A percentile compares a stretch with the other conserved stretches of the same genome.
Evolutionary conservation across 2,888 invertebrate species (phyloP).

Genomic region (Lasioglossum pauxillum): DNA sequence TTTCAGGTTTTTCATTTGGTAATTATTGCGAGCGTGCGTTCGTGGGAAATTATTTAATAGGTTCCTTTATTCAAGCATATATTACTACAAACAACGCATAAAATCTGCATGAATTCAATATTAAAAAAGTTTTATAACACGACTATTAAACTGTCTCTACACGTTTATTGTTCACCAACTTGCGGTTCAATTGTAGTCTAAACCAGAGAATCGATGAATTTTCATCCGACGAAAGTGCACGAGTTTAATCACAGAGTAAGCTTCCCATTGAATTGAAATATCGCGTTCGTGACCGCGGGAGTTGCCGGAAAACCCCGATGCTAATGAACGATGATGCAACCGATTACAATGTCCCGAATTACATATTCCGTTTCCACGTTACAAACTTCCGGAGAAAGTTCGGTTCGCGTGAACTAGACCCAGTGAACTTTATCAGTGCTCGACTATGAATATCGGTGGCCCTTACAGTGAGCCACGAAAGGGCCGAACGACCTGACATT

Average conservation of each 20-base stretch:
- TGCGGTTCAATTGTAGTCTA: too few species aligned
- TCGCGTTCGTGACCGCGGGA: neutral
- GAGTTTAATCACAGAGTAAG: neutral
- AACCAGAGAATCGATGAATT: neutral
- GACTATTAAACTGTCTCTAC: too few species aligned
- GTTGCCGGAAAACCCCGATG: neutral
- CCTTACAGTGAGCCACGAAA: too few species aligned
- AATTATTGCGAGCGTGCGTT: too few species aligned
- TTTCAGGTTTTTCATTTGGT: too few species aligned
- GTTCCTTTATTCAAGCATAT: too few species aligned
- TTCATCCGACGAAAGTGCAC: neutral
- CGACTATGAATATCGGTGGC: neutral
- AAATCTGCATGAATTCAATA: too few species aligned
- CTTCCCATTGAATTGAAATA: neutral
- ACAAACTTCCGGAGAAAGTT: conserved; percentile 46
- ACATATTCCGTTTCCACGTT: conserved; percentile 15
- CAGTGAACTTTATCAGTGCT: conserved; percentile 36
- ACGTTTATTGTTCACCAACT: too few species aligned
- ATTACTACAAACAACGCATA: too few species aligned
- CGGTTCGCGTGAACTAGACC: conserved; percentile 27
- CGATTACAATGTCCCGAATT: conserved; percentile 29
- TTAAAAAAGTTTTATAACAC: too few species aligned
- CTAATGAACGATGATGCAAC: conserved; percentile 16
- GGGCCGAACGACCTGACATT: too few species aligned
- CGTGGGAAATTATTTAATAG: too few species aligned